Evolutionary conservation across 2,797 vertebrate genomes (phyloP).

Genomic region (Lagorchestes hirsutus): DNA sequence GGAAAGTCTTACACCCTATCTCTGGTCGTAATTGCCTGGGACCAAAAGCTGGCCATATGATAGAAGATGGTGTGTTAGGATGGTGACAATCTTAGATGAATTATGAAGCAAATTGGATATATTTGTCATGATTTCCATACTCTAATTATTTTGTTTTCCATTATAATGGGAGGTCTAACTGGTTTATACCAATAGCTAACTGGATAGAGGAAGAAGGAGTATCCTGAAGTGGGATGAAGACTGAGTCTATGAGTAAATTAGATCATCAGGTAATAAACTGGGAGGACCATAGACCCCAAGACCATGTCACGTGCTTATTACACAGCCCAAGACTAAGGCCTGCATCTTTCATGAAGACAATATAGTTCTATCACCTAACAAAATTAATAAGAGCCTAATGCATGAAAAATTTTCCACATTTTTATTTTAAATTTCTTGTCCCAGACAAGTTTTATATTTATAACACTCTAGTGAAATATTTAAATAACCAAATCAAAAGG

Average conservation of each 20-base stretch:
- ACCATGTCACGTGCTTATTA: background rate
- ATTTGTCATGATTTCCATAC: background rate
- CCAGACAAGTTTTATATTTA: slow-evolving; percentile 10
- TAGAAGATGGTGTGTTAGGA: background rate
- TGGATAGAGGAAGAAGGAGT: background rate
- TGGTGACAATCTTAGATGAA: background rate
- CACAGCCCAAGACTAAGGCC: background rate
- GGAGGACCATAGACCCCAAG: background rate
- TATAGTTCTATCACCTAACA: background rate
- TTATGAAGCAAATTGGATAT: background rate
- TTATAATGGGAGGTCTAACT: background rate
- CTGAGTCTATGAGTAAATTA: background rate
- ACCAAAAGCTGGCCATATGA: background rate
- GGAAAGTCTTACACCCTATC: background rate
- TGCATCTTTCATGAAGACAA: background rate
- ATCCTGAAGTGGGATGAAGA: background rate
- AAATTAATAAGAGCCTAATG: background rate
- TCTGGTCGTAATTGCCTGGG: background rate
- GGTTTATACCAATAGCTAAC: background rate
- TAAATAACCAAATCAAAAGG: background rate
- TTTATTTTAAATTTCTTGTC: background rate
- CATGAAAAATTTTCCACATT: background rate
- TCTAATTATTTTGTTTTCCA: background rate
- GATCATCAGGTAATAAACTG: background rate
- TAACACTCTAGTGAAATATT: background rate